Evolutionary conservation across 2,797 vertebrate genomes (phyloP).

Genomic region (Sebastes alutus): DNA sequence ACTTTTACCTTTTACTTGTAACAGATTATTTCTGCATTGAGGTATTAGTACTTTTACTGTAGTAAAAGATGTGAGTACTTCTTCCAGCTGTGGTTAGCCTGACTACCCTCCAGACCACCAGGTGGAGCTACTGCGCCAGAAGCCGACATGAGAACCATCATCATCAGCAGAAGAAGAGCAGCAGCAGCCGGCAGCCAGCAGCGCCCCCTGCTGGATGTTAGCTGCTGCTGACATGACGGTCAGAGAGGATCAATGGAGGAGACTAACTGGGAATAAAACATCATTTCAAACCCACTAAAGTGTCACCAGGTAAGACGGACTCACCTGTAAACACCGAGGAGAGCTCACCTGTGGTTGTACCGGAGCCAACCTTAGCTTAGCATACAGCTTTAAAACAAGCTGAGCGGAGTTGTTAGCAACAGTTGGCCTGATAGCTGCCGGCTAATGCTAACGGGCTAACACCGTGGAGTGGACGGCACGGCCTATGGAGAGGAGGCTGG

Average conservation of each 20-base stretch:
- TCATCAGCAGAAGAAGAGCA: not conserved
- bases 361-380: constrained; percentile 16
- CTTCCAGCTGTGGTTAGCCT: no score
- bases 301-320: constrained; percentile 32
- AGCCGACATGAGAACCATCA: not conserved
- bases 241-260: constrained; percentile 53
- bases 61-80: no score
- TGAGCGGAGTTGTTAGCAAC: constrained; percentile 34
- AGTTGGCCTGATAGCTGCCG: constrained; percentile 34
- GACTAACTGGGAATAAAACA: constrained; percentile 25
- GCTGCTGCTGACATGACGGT: constrained; percentile 7
- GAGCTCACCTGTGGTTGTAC: not conserved
- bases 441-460: constrained; percentile 32
- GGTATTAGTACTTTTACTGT: not conserved
- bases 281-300: not conserved
- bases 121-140: not conserved
- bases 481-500: no score
- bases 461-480: no score
- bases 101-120: not conserved
- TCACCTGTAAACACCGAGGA: not conserved
- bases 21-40: no score
- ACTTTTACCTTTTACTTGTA: no score
- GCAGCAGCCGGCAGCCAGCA: not conserved
- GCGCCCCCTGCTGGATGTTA: not conserved
- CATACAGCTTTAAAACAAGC: not conserved